Evolutionary conservation across 2,113 vertebrate species (phyloP).

Genomic region (Ramphastos sulfuratus): DNA sequence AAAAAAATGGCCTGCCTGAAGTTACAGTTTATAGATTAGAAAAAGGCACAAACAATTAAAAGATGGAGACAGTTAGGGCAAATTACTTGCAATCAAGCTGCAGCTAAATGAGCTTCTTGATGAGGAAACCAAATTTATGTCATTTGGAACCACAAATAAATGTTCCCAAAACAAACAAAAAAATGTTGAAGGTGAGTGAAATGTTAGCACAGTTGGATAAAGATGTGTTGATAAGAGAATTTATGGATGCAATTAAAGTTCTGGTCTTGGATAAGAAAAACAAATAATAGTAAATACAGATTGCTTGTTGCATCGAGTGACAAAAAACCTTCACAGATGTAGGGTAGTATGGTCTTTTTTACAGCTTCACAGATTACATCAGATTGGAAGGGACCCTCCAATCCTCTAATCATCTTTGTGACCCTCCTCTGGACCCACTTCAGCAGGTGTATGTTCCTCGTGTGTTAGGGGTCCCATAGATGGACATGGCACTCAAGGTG

Average conservation of each 20-base stretch:
- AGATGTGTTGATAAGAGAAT: constrained; percentile 60
- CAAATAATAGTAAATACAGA: neutral
- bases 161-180: constrained; percentile 55
- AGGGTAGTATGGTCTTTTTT: neutral
- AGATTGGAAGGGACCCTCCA: no score
- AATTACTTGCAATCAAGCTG: constrained; percentile 82
- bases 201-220: constrained; percentile 53
- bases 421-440: no score
- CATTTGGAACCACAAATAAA: constrained; percentile 71
- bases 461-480: no score
- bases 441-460: no score
- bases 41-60: constrained; percentile 79
- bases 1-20: constrained; percentile 76
- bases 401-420: no score
- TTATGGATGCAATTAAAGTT: constrained; percentile 32
- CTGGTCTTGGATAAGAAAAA: neutral
- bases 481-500: no score
- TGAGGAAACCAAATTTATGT: constrained; percentile 80
- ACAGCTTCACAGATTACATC: no score
- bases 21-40: constrained; percentile 80
- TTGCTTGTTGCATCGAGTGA: neutral
- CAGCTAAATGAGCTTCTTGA: constrained; percentile 80
- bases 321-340: neutral
- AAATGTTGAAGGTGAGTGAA: constrained; percentile 74
- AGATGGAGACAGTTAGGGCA: constrained; percentile 76